Evolutionary conservation across 2,797 vertebrate genomes (phyloP), one percentile per base, ranked within the genome.

Genomic region (Aselliscus stoliczkanus): DNA sequence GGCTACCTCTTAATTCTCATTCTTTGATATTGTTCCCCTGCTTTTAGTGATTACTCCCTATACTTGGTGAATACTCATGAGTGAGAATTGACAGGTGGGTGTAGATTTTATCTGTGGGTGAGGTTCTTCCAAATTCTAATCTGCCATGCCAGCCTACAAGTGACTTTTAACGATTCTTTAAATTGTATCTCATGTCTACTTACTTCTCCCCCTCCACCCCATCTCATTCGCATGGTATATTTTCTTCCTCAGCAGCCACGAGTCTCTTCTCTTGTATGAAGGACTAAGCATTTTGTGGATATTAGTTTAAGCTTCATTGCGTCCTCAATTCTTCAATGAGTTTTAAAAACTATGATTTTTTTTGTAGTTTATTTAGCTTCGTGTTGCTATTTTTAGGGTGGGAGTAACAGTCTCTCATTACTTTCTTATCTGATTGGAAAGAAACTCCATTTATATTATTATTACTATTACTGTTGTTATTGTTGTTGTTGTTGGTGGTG

Each of bases 391-490:
- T 50, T 17, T 67, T 83, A 39, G 34, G 31, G 15, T 64, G 27
- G 29, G 23, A 90, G 29, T 65, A 54, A 67, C 1, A 56, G 10
- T 34, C n/a, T 91, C 70, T 90, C 23, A 7, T 50, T 87, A 90
- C 13, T 62, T 96, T 95, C 39, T 86, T 58, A 79, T 83, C 52
- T 93, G 52, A 58, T 62, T 92, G 4, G 29, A 56, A 91, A 94
- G 27, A 69, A 88, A 87, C 27, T 75, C 9, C 23, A 88, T 29
- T 79, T 84, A 69, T 60, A 60, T 60, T 5, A 31, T 67, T 60
- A 47, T 18, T 50, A 31, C 54, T 39, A 65, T 44, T 31, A 39
- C 13, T 72, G 21, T 42, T 2, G 27, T 67, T 60, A 34, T 18
- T 2, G 27, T 67, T 60, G 34, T 18, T 62, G 21, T n/a, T n/a